These are phyloP conservation scores for Ips typographus DNA, from an alignment of 1,140 invertebrate species.

Conservation along the genomic window DNA sequence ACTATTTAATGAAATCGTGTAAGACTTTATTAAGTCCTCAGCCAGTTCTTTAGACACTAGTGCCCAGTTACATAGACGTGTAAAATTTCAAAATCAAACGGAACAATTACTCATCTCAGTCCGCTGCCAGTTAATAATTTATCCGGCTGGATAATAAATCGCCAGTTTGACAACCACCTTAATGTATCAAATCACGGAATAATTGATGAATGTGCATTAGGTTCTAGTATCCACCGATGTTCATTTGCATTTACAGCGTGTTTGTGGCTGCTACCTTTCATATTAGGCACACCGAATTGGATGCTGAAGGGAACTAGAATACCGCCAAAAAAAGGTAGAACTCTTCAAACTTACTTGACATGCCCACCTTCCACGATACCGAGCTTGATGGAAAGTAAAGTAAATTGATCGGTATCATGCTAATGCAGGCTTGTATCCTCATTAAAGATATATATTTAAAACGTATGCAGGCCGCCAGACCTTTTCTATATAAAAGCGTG, in stretches of 20 bases:
- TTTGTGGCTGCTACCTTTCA: slow-evolving; percentile 39
- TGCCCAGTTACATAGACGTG: background rate
- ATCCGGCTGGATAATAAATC: slow-evolving; percentile 44
- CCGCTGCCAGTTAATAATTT: slow-evolving; percentile 45
- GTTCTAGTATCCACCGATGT: slow-evolving; percentile 44
- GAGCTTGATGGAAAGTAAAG: slow-evolving; percentile 38
- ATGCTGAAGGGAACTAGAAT: background rate
- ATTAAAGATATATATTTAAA: slow-evolving; percentile 49
- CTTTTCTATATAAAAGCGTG: slow-evolving; percentile 18
- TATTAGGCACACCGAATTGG: background rate
- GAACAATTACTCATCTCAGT: slow-evolving; percentile 39
- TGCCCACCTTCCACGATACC: slow-evolving; percentile 39
- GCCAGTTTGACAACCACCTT: slow-evolving; percentile 45
- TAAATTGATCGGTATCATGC: slow-evolving; percentile 47
- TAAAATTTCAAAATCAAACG: background rate
- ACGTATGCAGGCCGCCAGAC: slow-evolving; percentile 25
- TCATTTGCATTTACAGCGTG: slow-evolving; percentile 50
- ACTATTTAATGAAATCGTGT: background rate
- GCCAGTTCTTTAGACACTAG: too few species aligned
- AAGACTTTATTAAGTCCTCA: too few species aligned
- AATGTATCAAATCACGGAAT: slow-evolving; percentile 48
- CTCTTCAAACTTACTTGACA: slow-evolving; percentile 30
- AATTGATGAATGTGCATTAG: slow-evolving; percentile 48
- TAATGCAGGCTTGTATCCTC: slow-evolving; percentile 44
- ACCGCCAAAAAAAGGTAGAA: background rate